Evolutionary conservation across 2,888 invertebrate species (phyloP), one percentile per base, ranked within the genome.

Genomic region (Ligdia adustata): DNA sequence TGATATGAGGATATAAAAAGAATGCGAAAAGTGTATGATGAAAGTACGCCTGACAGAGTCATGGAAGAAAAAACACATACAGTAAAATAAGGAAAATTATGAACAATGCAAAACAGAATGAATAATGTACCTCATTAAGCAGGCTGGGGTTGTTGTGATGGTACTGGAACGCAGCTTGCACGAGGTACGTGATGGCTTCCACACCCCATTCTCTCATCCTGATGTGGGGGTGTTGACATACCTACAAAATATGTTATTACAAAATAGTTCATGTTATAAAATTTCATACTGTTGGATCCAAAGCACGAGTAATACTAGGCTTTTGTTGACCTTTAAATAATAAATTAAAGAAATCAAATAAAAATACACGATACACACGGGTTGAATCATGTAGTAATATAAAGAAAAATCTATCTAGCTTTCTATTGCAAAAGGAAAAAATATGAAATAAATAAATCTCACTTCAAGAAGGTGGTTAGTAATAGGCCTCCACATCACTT

Each of bases 141-240:
- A 95, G 93, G 1, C 95, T 91, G 0, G 97, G 96, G 51, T 96
- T 93, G 6, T 93, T 93, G 75, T 97, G 96, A 73, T 96, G 96
- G 74, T 95, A 95, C 60, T 95, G 95, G 58, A 99, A 92, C 1
- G 98, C 98, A 0, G 97, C 95, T 77, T 96, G 97, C 0, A 99
- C 97, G 32, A 99, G 90, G 73, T 97, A 97, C 0, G 99, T 98
- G 40, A 99, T 94, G 0, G 98, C 98, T 82, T 98, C 98, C 0
- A 98, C 98, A 0, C 99, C 99, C 98, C 98, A 99, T 79, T 98
- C 98, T 22, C 99, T 91, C 97, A 99, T 97, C 55, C 97, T 91
- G 58, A 97, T 96, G 69, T 97, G 98, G 0, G 98, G 97, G 85
- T 98, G 98, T 75, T 97, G 97, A 72, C 98, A 98, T 4, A 91